Conservation (phyloP, 2,888 invertebrate genomes). For the Agrotis clavis region DNA sequence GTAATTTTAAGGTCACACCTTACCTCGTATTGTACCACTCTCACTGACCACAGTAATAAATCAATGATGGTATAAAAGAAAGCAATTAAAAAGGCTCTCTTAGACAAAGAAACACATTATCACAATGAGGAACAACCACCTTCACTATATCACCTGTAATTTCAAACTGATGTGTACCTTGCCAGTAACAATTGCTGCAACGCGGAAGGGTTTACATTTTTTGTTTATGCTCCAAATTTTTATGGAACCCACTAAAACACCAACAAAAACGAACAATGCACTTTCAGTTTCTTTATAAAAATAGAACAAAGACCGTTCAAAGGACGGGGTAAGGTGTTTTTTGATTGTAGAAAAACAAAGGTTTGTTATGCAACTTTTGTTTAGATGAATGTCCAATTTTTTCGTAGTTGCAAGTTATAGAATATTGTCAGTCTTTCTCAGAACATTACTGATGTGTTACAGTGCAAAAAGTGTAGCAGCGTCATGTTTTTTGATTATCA, state of each 20-base stretch:
- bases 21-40: slow-evolving; percentile 76
- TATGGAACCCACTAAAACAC: slow-evolving; percentile 80
- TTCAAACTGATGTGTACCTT: slow-evolving; percentile 84
- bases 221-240: slow-evolving; percentile 89
- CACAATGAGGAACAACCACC: slow-evolving; percentile 83
- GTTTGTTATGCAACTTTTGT: slow-evolving; percentile 83
- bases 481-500: slow-evolving; percentile 73
- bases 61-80: slow-evolving; percentile 88
- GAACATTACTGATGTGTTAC: slow-evolving; percentile 69
- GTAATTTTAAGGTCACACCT: slow-evolving; percentile 67
- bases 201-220: slow-evolving; percentile 87
- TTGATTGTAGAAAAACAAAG: slow-evolving; percentile 85
- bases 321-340: slow-evolving; percentile 86
- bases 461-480: slow-evolving; percentile 65
- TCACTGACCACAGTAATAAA: slow-evolving; percentile 81
- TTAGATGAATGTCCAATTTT: slow-evolving; percentile 73
- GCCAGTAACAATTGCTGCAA: slow-evolving; percentile 76
- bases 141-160: slow-evolving; percentile 90
- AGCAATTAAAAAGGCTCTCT: slow-evolving; percentile 81
- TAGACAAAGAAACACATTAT: slow-evolving; percentile 86
- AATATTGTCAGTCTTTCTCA: slow-evolving; percentile 74
- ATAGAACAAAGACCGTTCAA: slow-evolving; percentile 71
- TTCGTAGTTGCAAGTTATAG: slow-evolving; percentile 63
- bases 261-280: slow-evolving; percentile 87
- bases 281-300: slow-evolving; percentile 91